Percentiles rank a stretch among this genome's conserved stretches.
These are phyloP conservation scores for Heliconius sara DNA, from an alignment of 2,888 invertebrate genomes.

Conservation along the genomic window DNA sequence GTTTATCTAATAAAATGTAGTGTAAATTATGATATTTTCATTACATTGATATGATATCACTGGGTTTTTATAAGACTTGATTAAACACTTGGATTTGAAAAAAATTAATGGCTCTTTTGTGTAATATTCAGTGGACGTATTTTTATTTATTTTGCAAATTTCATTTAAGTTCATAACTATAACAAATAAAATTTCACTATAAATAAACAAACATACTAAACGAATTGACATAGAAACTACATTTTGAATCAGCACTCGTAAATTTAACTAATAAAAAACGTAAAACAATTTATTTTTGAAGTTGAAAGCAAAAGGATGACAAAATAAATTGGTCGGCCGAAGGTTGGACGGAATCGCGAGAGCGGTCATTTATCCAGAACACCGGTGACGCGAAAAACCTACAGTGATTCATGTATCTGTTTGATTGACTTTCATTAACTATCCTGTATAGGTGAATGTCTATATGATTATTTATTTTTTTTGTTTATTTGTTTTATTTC, in stretches of 20 bases:
- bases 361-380: conserved; percentile 30
- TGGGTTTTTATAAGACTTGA: no score
- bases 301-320: conserved; percentile 31
- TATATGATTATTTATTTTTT: neutral
- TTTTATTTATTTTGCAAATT: neutral
- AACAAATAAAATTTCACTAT: neutral
- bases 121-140: neutral
- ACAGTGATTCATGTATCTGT: conserved; percentile 15
- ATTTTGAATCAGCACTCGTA: neutral
- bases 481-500: neutral
- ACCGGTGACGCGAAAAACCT: conserved; percentile 36
- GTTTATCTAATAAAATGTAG: no score
- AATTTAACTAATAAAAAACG: conserved; percentile 13
- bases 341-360: conserved; percentile 9
- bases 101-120: no score
- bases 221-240: conserved; percentile 2
- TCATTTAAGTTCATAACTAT: neutral
- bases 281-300: conserved; percentile 34
- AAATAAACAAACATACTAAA: neutral
- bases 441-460: neutral
- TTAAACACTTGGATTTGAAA: no score
- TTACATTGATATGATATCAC: no score
- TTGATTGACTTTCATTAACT: conserved; percentile 32
- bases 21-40: no score
- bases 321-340: conserved; percentile 29